Base-by-base conservation (phyloP, 2,888 invertebrate genomes). In the Drosophila maculinotata region DNA sequence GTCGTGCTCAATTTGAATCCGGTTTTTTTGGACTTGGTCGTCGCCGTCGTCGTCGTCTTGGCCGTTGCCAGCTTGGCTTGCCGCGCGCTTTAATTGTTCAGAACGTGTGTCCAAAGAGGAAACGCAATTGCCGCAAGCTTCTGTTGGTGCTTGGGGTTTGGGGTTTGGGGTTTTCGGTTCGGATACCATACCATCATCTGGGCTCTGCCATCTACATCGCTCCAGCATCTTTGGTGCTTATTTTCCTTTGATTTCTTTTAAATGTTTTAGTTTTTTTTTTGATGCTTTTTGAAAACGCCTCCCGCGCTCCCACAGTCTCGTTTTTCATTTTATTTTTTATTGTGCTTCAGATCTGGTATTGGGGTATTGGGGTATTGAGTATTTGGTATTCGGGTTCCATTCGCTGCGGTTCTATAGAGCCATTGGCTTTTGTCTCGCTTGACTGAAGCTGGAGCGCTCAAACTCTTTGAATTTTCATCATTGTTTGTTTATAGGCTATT, bases 61-160 rank as follows among this genome's bases (percentile, higher is more conserved):
- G 53, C 45, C 60, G 49, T 76, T 75, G 76, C 75, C 71, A 69
- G 73, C 63, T 73, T 73, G 65, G 80, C 79, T 76, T 76, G 79
- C 69, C 63, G 69, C 74, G 71, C 76, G 63, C 78, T 79, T 83
- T 86, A 83, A 86, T 83, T 84, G 87, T 83, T 80, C 84, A 83
- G 87, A 76, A 89, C 84, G 88, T 84, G 86, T 80, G 83, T 79
- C 80, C 80, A 82, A 85, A 85, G 84, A 84, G 76, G 84, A 81
- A 84, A 88, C 88, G 78, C 84, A 87, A 87, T 85, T 87, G 88
- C 83, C 79, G 87, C 76, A 82, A 88, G 88, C 89, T 88, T 88
- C 88, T 89, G 89, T 88, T 86, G 84, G 77, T 70, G 64, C 62
- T 67, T 60, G 76, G 51, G 62, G 69, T 62, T 67, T 75, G 56